Evolutionary conservation across 2,888 invertebrate species (phyloP).

Genomic region (Caenorhabditis panamensis): DNA sequence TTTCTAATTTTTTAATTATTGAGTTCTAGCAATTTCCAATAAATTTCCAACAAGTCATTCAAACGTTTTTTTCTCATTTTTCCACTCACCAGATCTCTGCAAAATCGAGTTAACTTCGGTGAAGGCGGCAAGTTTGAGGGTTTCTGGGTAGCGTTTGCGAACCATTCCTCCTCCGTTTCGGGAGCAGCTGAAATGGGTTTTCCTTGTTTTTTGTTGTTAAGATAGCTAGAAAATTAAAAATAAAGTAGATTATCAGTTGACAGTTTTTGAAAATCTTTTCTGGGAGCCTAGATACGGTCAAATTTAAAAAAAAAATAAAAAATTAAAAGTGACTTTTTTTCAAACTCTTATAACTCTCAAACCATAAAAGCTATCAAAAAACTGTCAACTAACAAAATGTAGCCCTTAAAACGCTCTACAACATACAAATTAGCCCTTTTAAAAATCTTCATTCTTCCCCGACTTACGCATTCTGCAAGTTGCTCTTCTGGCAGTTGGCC

Average conservation of each 20-base stretch:
- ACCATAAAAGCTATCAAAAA: too few relatives aligned
- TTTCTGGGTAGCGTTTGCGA: constrained; percentile 79
- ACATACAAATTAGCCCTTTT: too few relatives aligned
- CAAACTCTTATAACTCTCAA: too few relatives aligned
- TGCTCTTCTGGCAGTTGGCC: constrained; percentile 71
- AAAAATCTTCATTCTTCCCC: not conserved
- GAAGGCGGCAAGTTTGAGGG: constrained; percentile 78
- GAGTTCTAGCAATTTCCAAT: not conserved
- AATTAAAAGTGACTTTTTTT: not conserved
- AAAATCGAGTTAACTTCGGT: constrained; percentile 76
- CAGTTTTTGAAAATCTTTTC: too few relatives aligned
- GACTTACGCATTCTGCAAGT: constrained; percentile 69
- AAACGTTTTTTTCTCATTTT: too few relatives aligned
- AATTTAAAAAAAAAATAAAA: not conserved
- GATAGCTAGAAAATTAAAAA: too few relatives aligned
- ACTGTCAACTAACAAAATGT: too few relatives aligned
- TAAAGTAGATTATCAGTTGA: too few relatives aligned
- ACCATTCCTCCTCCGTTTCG: constrained; percentile 72
- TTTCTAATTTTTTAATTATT: not conserved
- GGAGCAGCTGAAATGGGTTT: constrained; percentile 65
- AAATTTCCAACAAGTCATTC: too few relatives aligned
- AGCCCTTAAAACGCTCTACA: too few relatives aligned
- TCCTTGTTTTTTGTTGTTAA: too few relatives aligned
- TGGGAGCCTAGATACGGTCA: too few relatives aligned
- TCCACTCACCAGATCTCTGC: constrained; percentile 58